phyloP scores from a whole-genome alignment of 2,113 vertebrate genomes.

The Scomber scombrus region DNA sequence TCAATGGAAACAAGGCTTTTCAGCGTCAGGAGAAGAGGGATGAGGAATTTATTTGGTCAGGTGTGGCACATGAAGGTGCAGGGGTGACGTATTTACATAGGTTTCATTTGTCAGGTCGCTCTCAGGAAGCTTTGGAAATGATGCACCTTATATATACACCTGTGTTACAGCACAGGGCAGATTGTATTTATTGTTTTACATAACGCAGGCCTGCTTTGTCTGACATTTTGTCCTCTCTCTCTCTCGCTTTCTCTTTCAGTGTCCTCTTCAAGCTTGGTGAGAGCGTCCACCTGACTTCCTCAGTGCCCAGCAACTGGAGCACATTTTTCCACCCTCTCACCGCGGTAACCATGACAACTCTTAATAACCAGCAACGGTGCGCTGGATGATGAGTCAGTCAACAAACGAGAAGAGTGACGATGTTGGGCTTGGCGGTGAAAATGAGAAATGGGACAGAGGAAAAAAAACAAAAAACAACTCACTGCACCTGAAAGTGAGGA shows the following conservation, averaged over 20 bases:
- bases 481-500: conserved; percentile 45
- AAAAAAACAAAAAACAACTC: conserved; percentile 20
- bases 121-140: conserved; percentile 3
- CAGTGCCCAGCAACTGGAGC: conserved; percentile 86
- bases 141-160: background rate
- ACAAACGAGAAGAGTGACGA: conserved; percentile 68
- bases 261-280: conserved; percentile 99
- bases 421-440: conserved; percentile 43
- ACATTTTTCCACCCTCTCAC: conserved; percentile 86
- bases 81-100: conserved; percentile 49
- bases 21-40: conserved; percentile 75
- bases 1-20: conserved; percentile 69
- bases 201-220: conserved; percentile 35
- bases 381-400: conserved; percentile 79
- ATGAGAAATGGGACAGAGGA: conserved; percentile 48
- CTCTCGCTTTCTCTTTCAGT: conserved; percentile 84
- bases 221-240: conserved; percentile 32
- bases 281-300: conserved; percentile 85
- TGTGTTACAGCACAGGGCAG: conserved; percentile 31
- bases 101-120: conserved; percentile 31
- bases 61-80: conserved; percentile 77
- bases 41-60: conserved; percentile 84
- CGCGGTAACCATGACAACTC: conserved; percentile 80
- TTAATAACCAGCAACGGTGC: conserved; percentile 75
- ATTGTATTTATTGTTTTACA: conserved; percentile 62